These are phyloP conservation scores for Piscicola geometra DNA, from an alignment of 2,888 invertebrate species.

Conservation along the genomic window DNA sequence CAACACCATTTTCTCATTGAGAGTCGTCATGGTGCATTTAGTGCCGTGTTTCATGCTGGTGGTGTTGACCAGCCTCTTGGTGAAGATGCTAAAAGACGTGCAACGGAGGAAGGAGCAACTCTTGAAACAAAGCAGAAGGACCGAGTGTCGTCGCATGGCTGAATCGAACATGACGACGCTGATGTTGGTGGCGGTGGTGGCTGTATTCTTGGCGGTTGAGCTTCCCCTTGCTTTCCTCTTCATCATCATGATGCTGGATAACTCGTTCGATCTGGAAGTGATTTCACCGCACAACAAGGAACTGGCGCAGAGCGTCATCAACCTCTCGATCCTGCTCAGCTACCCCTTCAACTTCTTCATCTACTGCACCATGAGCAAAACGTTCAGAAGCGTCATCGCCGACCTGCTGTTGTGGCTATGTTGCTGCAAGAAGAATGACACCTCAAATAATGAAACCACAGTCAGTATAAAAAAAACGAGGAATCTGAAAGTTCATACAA, in stretches of 20 bases:
- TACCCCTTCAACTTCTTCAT: constrained; percentile 91
- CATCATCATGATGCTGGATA: constrained; percentile 70
- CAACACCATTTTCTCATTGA: constrained; percentile 69
- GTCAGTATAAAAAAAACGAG: not conserved
- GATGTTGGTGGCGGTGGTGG: constrained; percentile 49
- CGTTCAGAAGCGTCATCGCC: constrained; percentile 87
- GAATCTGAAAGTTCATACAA: not conserved
- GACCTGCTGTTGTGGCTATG: constrained; percentile 54
- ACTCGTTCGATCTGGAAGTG: constrained; percentile 44
- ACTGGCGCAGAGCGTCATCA: constrained; percentile 63
- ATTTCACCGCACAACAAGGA: not conserved
- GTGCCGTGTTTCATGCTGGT: constrained; percentile 83
- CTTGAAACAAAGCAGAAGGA: constrained; percentile 67
- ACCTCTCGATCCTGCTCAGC: constrained; percentile 83
- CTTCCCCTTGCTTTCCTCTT: constrained; percentile 56
- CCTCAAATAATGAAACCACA: not conserved
- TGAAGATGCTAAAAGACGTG: constrained; percentile 77
- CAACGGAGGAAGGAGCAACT: constrained; percentile 72
- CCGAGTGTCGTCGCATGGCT: constrained; percentile 52
- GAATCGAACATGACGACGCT: constrained; percentile 52
- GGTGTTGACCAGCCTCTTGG: constrained; percentile 78
- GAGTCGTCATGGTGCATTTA: constrained; percentile 84
- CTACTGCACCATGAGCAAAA: constrained; percentile 90
- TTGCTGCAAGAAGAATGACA: constrained; percentile 35
- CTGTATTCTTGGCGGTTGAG: constrained; percentile 59